Evolutionary conservation across 2,888 invertebrate genomes (phyloP), one percentile per base, ranked within the genome.

Genomic region (Mylabris sibirica): DNA sequence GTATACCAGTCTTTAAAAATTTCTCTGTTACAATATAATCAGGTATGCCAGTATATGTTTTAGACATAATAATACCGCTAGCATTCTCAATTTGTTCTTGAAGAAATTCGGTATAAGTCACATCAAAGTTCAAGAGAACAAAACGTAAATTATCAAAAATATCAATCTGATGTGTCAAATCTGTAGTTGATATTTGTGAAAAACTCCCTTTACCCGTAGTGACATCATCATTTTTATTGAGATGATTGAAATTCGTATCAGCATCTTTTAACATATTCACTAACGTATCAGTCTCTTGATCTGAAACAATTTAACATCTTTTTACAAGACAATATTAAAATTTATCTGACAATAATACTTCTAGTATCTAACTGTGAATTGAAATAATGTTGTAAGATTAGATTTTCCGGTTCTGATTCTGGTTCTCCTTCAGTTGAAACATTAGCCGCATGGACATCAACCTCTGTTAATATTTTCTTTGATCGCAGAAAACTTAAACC

Each of bases 1-100:
- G 87, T 1, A 87, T 73, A 22, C 86, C 80, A 3, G 86, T 87
- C 0, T 87, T 86, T 59, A 87, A 86, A 59, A 86, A 84, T 34
- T 84, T 82, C 2, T 92, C 91, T 0, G 92, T 90, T 34, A 94
- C 86, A 0, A 88, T 89, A 81, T 88, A 93, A 82, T 93, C 91
- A 1, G 90, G 88, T 1, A 89, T 82, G 61, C 88, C 89, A 20
- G 82, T 81, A 63, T 85, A 88, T n/a, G 79, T 82, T 22, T 80
- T 79, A 0, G 85, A 78, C 0, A 89, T 87, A 1, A 90, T 76
- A 75, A 83, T 84, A 34, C 92, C 92, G 38, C 87, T 86, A 22
- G 87, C 84, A n/a, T 83, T 84, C 75, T 88, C 88, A 63, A 90
- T 89, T 70, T 87, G 86, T 61, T 85, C 84, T 64, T 80, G 77